Evolutionary conservation across 2,113 vertebrate genomes (phyloP).

Genomic region (Campylorhamphus procurvoides): DNA sequence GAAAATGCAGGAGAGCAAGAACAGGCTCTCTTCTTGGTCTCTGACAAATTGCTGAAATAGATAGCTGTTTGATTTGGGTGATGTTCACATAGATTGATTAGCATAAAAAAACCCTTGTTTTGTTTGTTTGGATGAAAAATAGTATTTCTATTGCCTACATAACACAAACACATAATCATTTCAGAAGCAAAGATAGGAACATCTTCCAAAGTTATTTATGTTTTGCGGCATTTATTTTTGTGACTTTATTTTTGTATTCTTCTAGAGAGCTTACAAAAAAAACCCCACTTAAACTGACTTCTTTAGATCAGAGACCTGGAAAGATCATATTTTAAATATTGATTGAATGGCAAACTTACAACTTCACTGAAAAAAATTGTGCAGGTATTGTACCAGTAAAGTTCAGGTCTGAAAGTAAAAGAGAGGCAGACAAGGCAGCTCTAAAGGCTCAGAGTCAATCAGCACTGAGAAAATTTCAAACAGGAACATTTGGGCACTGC

Average conservation of each 20-base stretch:
- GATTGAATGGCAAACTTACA: neutral
- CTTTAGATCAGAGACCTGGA: neutral
- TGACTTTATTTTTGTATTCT: neutral
- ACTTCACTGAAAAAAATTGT: neutral
- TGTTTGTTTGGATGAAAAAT: neutral
- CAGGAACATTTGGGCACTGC: neutral
- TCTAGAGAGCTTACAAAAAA: neutral
- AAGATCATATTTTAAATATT: neutral
- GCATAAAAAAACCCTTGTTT: neutral
- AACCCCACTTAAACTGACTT: neutral
- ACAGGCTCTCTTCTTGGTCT: neutral
- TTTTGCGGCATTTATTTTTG: neutral
- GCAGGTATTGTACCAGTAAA: neutral
- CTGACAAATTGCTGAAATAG: neutral
- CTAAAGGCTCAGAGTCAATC: neutral
- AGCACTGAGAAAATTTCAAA: neutral
- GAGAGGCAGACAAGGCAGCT: neutral
- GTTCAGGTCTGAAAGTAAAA: neutral
- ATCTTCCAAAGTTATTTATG: neutral
- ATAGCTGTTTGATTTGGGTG: neutral
- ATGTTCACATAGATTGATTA: neutral
- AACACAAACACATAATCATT: neutral
- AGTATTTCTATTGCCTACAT: neutral
- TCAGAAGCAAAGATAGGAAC: neutral
- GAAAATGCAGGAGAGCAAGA: neutral